Evolutionary conservation across 2,797 vertebrate genomes (phyloP).

Genomic region (Ptychobarbus kaznakovi): DNA sequence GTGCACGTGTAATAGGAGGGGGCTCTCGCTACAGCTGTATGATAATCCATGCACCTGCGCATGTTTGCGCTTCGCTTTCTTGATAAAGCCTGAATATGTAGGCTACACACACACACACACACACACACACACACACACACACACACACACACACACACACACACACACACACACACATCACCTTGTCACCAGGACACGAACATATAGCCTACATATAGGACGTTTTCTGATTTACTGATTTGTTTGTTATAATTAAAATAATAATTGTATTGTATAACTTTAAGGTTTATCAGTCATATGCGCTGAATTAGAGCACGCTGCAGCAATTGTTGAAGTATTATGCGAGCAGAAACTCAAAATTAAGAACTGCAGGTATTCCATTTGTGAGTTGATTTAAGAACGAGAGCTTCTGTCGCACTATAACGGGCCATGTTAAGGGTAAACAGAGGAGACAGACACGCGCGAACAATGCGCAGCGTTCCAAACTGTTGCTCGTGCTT

Average conservation of each 20-base stretch:
- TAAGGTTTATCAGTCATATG: neutral
- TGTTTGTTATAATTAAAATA: neutral
- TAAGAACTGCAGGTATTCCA: neutral
- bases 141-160: neutral
- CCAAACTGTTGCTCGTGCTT: slow-evolving; percentile 71
- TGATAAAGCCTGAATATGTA: neutral
- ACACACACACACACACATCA: neutral
- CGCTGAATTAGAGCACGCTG: neutral
- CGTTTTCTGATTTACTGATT: neutral
- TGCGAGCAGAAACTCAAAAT: neutral
- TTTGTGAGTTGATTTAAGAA: neutral
- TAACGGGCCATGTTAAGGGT: slow-evolving; percentile 13
- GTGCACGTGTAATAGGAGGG: slow-evolving; percentile 14
- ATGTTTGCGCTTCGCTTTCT: slow-evolving; percentile 19
- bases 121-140: neutral
- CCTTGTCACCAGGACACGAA: neutral
- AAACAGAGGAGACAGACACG: slow-evolving; percentile 34
- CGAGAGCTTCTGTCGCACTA: neutral
- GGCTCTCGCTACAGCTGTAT: slow-evolving; percentile 76
- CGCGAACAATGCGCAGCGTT: slow-evolving; percentile 56
- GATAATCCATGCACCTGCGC: slow-evolving; percentile 74
- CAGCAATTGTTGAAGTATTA: neutral
- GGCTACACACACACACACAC: neutral
- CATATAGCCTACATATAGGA: neutral
- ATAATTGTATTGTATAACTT: neutral